Evolutionary conservation across 53 echinoderm and acorn worm species (phyloP).

Genomic region (Patiria pectinifera): DNA sequence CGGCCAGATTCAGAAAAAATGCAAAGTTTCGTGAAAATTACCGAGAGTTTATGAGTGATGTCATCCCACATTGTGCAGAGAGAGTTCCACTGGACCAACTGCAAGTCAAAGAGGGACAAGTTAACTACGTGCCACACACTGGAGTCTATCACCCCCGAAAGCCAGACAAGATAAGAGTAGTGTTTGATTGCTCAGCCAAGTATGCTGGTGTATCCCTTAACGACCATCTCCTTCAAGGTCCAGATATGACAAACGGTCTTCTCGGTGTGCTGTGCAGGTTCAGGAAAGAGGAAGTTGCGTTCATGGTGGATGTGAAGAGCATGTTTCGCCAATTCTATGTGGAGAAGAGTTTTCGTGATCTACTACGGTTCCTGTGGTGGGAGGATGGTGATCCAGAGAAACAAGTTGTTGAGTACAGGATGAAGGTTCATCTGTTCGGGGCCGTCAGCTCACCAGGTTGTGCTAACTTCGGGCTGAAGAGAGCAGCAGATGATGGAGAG

Average conservation of each 20-base stretch:
- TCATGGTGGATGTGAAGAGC: conserved; percentile 57
- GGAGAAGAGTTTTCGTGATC: conserved; percentile 28
- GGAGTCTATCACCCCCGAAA: too few relatives aligned
- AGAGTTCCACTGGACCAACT: not conserved
- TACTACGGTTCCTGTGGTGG: conserved; percentile 74
- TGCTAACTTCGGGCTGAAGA: conserved; percentile 69
- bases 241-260: too few relatives aligned
- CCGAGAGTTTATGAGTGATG: conserved; percentile 24
- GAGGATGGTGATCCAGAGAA: conserved; percentile 49
- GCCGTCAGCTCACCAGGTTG: conserved; percentile 70
- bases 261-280: conserved; percentile 71
- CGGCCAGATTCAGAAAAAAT: conserved; percentile 30
- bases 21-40: not conserved
- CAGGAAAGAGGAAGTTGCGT: conserved; percentile 57
- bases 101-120: not conserved
- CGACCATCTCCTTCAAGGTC: conserved; percentile 67
- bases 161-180: too few relatives aligned
- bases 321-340: conserved; percentile 77
- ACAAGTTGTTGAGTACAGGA: conserved; percentile 19
- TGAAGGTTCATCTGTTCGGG: conserved; percentile 67
- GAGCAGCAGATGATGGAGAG: conserved; percentile 61
- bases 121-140: not conserved
- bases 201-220: conserved; percentile 62
- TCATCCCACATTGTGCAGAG: conserved; percentile 35
- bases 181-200: too few relatives aligned